A percentile compares a stretch with the other conserved stretches of the same genome.
phyloP scores from a whole-genome alignment of 2,113 vertebrate genomes.

The Triplophysa tibetana region DNA sequence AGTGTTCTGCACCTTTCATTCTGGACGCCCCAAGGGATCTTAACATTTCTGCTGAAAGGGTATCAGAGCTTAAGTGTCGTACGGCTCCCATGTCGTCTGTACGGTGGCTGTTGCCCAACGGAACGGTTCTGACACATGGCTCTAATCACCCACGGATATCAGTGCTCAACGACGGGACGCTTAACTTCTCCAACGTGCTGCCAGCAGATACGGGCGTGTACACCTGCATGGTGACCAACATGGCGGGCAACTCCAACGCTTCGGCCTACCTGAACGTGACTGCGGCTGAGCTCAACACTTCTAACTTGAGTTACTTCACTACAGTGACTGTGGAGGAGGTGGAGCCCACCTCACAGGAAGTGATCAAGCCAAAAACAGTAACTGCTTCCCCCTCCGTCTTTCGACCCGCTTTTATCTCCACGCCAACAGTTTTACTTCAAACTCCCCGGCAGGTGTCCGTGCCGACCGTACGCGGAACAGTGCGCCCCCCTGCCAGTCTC shows the following conservation, averaged over 20 bases:
- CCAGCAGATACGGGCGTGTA: slow-evolving; percentile 89
- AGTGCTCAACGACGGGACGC: slow-evolving; percentile 91
- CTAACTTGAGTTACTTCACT: slow-evolving; percentile 96
- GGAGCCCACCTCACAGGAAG: slow-evolving; percentile 85
- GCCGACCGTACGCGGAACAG: slow-evolving; percentile 79
- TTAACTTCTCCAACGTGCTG: slow-evolving; percentile 94
- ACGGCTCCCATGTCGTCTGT: slow-evolving; percentile 95
- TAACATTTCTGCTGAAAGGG: slow-evolving; percentile 93
- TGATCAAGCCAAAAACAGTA: slow-evolving; percentile 87
- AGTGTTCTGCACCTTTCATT: slow-evolving; percentile 94
- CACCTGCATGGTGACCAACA: slow-evolving; percentile 98
- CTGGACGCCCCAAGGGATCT: slow-evolving; percentile 91
- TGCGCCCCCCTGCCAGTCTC: slow-evolving; percentile 85
- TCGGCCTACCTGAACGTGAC: slow-evolving; percentile 97
- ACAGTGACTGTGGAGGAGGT: slow-evolving; percentile 94
- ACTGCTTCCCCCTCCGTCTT: slow-evolving; percentile 91
- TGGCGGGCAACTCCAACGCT: slow-evolving; percentile 95
- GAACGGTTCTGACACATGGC: slow-evolving; percentile 92
- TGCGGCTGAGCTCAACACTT: slow-evolving; percentile 95
- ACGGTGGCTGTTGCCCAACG: slow-evolving; percentile 92
- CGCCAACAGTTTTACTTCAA: slow-evolving; percentile 90
- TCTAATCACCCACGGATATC: slow-evolving; percentile 88
- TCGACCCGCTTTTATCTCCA: slow-evolving; percentile 94
- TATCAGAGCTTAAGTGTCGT: slow-evolving; percentile 91
- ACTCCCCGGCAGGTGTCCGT: slow-evolving; percentile 85